phyloP scores from a whole-genome alignment of 2,113 vertebrate species.

The Poeciliopsis prolifica region DNA sequence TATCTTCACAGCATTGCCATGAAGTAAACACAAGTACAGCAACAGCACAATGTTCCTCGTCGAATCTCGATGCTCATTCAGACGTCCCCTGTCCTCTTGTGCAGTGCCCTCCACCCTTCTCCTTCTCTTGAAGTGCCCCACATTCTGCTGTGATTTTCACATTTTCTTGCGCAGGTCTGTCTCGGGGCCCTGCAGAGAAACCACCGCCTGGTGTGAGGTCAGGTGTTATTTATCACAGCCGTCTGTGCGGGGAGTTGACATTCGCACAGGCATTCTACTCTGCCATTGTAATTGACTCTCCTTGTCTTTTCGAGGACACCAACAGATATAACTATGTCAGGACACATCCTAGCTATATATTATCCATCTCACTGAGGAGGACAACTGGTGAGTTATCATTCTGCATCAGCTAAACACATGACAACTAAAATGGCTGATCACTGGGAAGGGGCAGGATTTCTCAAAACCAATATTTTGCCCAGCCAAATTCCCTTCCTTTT shows the following conservation, averaged over 20 bases:
- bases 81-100: constrained; percentile 58
- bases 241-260: constrained; percentile 83
- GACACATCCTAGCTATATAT: constrained; percentile 89
- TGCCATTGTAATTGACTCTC: constrained; percentile 86
- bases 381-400: constrained; percentile 91
- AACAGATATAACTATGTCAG: constrained; percentile 90
- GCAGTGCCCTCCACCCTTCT: constrained; percentile 57
- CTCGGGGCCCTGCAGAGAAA: constrained; percentile 71
- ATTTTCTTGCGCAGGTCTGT: constrained; percentile 69
- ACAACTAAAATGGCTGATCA: constrained; percentile 55
- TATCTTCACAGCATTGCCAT: constrained; percentile 66
- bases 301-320: constrained; percentile 89
- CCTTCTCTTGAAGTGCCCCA: constrained; percentile 59
- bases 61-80: constrained; percentile 66
- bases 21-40: constrained; percentile 62
- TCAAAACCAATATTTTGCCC: constrained; percentile 52
- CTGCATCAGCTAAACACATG: constrained; percentile 71
- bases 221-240: constrained; percentile 84
- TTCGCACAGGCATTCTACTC: constrained; percentile 76
- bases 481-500: constrained; percentile 38
- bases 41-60: constrained; percentile 53
- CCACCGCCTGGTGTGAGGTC: constrained; percentile 79
- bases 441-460: constrained; percentile 52
- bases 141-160: constrained; percentile 70
- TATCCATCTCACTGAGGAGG: constrained; percentile 83